These are phyloP conservation scores for Microctonus aethiopoides DNA, from an alignment of 2,888 invertebrate species.

Conservation along the genomic window DNA sequence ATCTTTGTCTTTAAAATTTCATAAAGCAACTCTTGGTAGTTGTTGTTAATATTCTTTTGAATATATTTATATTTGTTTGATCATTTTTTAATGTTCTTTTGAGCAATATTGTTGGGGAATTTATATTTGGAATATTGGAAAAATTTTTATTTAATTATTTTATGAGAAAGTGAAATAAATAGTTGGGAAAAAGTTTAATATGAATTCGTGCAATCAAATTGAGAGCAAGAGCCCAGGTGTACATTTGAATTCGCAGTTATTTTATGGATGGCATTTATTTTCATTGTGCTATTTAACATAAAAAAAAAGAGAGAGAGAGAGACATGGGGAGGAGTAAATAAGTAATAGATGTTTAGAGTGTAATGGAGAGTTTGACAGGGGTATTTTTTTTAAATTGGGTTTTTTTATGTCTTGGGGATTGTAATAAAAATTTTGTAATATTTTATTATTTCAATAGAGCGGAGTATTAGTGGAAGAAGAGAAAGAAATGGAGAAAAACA, in stretches of 20 bases:
- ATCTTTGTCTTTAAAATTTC: not conserved
- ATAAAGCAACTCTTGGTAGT: not conserved
- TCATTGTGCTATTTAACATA: not conserved
- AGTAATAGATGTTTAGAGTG: no score
- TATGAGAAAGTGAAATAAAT: conserved; percentile 25
- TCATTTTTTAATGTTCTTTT: no score
- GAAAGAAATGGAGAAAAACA: no score
- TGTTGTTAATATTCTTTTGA: no score
- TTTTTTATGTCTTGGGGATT: no score
- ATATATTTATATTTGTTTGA: no score
- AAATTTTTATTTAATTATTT: not conserved
- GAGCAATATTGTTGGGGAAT: no score
- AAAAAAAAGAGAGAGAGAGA: not conserved
- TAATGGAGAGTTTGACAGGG: no score
- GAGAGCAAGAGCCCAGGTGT: conserved; percentile 25
- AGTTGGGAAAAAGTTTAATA: not conserved
- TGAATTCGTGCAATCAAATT: conserved; percentile 1
- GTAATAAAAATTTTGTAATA: no score
- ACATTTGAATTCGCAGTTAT: not conserved
- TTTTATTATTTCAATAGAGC: no score
- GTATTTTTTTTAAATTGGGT: no score
- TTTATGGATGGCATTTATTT: not conserved
- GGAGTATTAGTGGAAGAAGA: no score
- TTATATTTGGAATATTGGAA: not conserved
- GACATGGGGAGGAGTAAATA: not conserved